Conservation (phyloP, 2,888 invertebrate genomes). For the Byasa hedistus region DNA sequence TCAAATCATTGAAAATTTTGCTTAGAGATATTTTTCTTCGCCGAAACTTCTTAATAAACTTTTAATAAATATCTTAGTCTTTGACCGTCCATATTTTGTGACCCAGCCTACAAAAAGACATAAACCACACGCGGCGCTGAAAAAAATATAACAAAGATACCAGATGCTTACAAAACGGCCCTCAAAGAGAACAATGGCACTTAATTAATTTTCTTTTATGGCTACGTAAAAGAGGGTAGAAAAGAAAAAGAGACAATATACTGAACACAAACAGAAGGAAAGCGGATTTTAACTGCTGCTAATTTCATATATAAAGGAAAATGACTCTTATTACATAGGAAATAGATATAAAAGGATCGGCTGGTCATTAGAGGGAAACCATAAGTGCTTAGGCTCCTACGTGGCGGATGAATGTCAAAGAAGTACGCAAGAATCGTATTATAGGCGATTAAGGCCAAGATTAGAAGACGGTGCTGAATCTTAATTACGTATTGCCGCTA, state of each 20-base stretch:
- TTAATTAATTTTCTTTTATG: constrained; percentile 73
- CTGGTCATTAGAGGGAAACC: constrained; percentile 29
- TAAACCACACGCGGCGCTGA: constrained; percentile 32
- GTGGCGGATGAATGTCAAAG: constrained; percentile 45
- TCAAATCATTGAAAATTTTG: no score
- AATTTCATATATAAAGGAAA: constrained; percentile 38
- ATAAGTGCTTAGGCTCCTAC: constrained; percentile 40
- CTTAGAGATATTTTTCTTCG: background rate
- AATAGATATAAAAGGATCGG: constrained; percentile 28
- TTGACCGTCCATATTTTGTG: constrained; percentile 4
- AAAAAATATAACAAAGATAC: constrained; percentile 39
- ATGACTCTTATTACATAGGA: constrained; percentile 31
- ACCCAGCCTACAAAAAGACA: constrained; percentile 27
- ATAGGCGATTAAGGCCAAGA: background rate
- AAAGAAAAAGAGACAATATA: constrained; percentile 53
- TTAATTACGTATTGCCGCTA: background rate
- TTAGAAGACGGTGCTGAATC: background rate
- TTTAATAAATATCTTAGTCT: constrained; percentile 15
- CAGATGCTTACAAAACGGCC: constrained; percentile 54
- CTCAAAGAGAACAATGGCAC: constrained; percentile 59
- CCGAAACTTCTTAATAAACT: background rate
- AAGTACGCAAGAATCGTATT: constrained; percentile 42
- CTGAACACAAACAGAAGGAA: constrained; percentile 54
- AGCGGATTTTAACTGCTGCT: constrained; percentile 59
- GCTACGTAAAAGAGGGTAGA: constrained; percentile 55